phyloP scores from a whole-genome alignment of 2,797 vertebrate genomes.

The Arctocebus calabarensis region DNA sequence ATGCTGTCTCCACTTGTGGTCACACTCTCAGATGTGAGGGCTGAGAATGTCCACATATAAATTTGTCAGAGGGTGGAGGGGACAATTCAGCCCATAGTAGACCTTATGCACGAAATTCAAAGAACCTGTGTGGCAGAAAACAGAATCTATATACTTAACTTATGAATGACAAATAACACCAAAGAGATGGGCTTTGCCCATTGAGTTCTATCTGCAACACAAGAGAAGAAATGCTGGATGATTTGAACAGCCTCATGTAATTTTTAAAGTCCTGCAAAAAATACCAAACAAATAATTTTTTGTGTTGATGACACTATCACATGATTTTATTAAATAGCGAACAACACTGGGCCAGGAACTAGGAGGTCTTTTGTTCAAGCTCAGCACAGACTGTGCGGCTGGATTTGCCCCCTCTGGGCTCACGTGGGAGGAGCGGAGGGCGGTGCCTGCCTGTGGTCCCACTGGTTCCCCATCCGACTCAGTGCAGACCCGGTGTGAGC shows the following conservation, averaged over 20 bases:
- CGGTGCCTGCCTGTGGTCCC: accelerated
- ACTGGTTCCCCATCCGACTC: no score
- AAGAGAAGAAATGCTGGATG: not conserved
- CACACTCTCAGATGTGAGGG: not conserved
- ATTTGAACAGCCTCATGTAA: not conserved
- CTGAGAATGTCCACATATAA: no score
- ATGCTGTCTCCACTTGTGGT: not conserved
- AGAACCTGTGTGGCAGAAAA: not conserved
- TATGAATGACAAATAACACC: no score
- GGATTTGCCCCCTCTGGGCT: accelerated
- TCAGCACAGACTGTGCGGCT: accelerated
- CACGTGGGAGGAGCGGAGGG: no score
- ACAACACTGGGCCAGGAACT: not conserved
- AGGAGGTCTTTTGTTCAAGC: not conserved
- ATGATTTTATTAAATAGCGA: not conserved
- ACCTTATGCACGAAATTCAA: not conserved
- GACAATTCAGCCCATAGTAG: not conserved
- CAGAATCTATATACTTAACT: not conserved
- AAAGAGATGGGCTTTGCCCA: not conserved
- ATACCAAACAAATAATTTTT: not conserved
- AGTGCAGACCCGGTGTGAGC: accelerated
- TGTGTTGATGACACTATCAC: not conserved
- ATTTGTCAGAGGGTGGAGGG: not conserved
- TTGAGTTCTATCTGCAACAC: not conserved
- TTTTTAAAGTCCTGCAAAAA: not conserved